phyloP scores from a whole-genome alignment of 2,888 invertebrate genomes.

The Teleogryllus oceanicus region DNA sequence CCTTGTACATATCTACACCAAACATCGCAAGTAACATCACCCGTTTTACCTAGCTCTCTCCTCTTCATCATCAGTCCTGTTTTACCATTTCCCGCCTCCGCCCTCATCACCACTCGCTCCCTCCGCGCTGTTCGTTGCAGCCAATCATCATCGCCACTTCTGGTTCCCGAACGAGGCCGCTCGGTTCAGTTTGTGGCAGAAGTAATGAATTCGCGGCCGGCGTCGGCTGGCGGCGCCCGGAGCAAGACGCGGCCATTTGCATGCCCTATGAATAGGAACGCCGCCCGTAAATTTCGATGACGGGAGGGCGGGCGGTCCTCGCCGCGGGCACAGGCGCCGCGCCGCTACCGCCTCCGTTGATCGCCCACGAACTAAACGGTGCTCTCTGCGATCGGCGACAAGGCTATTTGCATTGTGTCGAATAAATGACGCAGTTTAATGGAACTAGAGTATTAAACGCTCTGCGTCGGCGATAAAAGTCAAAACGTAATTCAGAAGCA shows the following conservation, averaged over 20 bases:
- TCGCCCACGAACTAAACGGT: no score
- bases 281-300: background rate
- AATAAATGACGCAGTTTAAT: no score
- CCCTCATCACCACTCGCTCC: background rate
- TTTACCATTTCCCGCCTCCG: background rate
- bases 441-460: no score
- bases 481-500: no score
- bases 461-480: no score
- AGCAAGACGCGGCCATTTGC: background rate
- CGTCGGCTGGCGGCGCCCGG: background rate
- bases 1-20: no score
- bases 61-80: background rate
- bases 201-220: background rate
- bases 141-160: no score
- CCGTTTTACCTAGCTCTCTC: background rate
- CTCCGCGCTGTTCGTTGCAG: background rate
- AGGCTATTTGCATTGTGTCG: no score
- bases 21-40: background rate
- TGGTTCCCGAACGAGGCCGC: background rate
- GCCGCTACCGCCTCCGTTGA: no score
- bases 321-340: no score
- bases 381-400: no score
- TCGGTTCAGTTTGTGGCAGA: background rate
- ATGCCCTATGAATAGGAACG: background rate
- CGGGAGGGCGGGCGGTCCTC: no score